Percentiles rank a stretch among this genome's conserved stretches.
Conservation (phyloP, 2,797 vertebrate genomes). For the Chrysocyon brachyurus region DNA sequence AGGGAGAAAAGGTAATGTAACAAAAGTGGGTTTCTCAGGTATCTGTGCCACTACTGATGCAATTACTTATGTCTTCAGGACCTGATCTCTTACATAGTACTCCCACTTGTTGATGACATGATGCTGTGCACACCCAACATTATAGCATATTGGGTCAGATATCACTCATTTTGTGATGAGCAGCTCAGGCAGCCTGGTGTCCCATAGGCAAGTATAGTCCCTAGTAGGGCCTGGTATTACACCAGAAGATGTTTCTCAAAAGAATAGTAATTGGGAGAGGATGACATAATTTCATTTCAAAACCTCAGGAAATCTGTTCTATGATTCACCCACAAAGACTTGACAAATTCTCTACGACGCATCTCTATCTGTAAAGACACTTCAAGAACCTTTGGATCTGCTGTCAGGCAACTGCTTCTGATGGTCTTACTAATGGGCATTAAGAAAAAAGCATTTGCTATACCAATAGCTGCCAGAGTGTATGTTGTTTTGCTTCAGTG, state of each 20-base stretch:
- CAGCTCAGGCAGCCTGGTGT: background rate
- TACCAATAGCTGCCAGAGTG: background rate
- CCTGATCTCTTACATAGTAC: background rate
- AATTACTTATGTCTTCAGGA: constrained; percentile 29
- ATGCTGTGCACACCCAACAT: background rate
- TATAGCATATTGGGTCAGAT: background rate
- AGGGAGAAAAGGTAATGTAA: background rate
- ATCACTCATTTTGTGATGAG: background rate
- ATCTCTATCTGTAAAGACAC: background rate
- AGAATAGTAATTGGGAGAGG: background rate
- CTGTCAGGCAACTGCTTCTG: background rate
- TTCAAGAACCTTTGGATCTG: background rate
- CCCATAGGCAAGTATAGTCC: background rate
- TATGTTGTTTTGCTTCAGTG: background rate
- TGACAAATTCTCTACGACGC: background rate
- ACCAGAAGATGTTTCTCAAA: constrained; percentile 39
- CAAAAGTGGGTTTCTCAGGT: background rate
- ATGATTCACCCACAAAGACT: background rate
- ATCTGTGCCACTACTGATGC: background rate
- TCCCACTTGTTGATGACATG: background rate
- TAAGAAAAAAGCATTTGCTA: background rate
- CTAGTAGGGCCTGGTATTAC: background rate
- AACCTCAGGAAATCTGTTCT: background rate
- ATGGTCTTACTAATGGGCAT: background rate
- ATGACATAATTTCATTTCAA: constrained; percentile 8